Evolutionary conservation across 2,113 vertebrate species (phyloP), one percentile per base, ranked within the genome.

Genomic region (Falcunculus frontatus): DNA sequence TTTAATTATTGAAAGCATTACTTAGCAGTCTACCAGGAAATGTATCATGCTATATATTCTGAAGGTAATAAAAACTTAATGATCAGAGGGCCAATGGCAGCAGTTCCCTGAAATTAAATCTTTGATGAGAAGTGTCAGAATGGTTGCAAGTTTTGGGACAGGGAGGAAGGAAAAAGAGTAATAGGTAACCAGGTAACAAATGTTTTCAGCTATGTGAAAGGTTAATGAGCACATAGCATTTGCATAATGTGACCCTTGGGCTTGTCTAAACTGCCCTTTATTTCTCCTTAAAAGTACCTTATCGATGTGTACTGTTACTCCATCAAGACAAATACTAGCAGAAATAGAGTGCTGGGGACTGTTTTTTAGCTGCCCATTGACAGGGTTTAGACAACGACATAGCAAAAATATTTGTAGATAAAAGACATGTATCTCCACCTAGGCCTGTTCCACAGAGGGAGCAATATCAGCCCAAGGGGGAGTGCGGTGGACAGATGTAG

Each of bases 1-100:
- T 96, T 97, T 96, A 96, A 95, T 96, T 95, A 93, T 96, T 95
- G 78, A 96, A 95, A 81, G 42, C 65, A 90, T 94, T 96, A 85
- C 82, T 90, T 96, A 87, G 78, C 63, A 93, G 78, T 87, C 93
- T 94, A 77, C 50, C 64, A 95, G 93, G 89, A 95, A 96, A 96
- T 80, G 52, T 89, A 93, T 96, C 82, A 78, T 86, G 42, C 59
- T 84, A 42, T 92, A 82, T 77, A 87, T 92, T 95, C 84, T 83
- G 80, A 79, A 73, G 41, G 77, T 87, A 96, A 94, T 96, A 75
- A 92, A 96, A 92, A 39, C 81, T 93, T 95, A 93, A 94, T 88
- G 87, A 87, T 56, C 72, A 81, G 60, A 76, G 26, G 14, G 16
- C 95, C 90, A 95, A 89, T 90, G 33, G 69, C 44, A 55, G n/a